phyloP scores from a whole-genome alignment of 2,113 vertebrate species.

The Stomatorhinus ivindoensis region DNA sequence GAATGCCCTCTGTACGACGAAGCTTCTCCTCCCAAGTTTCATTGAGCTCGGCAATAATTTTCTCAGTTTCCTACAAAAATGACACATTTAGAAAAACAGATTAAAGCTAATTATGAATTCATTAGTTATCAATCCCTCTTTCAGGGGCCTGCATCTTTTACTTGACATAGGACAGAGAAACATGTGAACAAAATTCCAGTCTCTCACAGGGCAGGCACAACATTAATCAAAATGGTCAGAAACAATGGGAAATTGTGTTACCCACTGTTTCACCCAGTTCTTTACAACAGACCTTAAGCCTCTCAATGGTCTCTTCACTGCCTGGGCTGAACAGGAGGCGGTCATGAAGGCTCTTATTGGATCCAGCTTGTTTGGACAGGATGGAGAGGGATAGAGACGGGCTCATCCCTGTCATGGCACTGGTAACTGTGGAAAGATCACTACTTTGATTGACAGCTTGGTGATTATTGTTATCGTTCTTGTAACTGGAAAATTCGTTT shows the following conservation, averaged over 20 bases:
- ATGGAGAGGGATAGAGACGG: conserved; percentile 87
- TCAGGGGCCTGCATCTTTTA: not conserved
- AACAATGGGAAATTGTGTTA: not conserved
- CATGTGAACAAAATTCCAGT: not conserved
- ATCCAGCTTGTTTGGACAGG: conserved; percentile 84
- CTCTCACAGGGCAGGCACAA: not conserved
- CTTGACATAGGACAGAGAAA: not conserved
- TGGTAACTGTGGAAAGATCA: conserved; percentile 98
- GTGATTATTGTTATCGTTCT: conserved; percentile 72
- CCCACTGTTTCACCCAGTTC: not conserved
- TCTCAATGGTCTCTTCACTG: conserved; percentile 91
- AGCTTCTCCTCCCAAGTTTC: conserved; percentile 98
- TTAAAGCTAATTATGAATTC: not conserved
- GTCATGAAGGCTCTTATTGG: conserved; percentile 86
- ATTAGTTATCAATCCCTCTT: not conserved
- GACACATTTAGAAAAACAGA: not conserved
- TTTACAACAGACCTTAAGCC: conserved; percentile 75
- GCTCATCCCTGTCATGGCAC: conserved; percentile 89
- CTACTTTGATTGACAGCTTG: conserved; percentile 70
- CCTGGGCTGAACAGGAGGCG: conserved; percentile 91
- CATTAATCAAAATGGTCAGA: not conserved
- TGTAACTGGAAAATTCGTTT: no score
- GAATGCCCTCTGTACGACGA: conserved; percentile 85
- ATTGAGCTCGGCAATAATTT: conserved; percentile 95
- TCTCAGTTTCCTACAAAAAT: conserved; percentile 80